phyloP scores from a whole-genome alignment of 92 coral and sea anemone genomes.

The Porites divaricata region DNA sequence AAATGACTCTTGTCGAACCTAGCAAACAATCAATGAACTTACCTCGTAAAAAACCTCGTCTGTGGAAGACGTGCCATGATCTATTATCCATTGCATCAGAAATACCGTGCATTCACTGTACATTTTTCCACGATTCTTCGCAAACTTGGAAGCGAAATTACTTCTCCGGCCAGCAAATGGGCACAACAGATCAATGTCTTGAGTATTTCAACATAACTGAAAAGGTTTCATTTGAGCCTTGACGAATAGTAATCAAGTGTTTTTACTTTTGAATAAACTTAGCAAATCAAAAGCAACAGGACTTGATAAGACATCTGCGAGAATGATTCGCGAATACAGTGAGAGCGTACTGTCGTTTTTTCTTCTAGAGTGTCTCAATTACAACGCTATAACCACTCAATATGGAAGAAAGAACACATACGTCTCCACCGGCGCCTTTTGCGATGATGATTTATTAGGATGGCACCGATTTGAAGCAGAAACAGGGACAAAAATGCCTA shows the following conservation, averaged over 20 bases:
- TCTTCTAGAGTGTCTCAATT: not conserved
- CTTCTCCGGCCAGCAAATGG: not conserved
- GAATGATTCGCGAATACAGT: no score
- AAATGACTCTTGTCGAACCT: not conserved
- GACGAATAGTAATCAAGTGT: no score
- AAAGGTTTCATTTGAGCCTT: no score
- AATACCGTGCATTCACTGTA: not conserved
- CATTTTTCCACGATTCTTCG: not conserved
- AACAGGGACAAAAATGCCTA: slow-evolving; percentile 9
- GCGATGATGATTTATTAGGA: not conserved
- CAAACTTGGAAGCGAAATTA: not conserved
- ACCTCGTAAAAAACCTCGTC: not conserved
- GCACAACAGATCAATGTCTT: not conserved
- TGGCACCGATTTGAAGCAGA: slow-evolving; percentile 23
- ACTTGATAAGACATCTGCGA: no score
- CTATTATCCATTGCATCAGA: no score
- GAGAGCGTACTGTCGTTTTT: no score
- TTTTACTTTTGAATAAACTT: no score
- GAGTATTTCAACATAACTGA: no score
- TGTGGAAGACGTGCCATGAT: not conserved
- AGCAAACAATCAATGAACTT: not conserved
- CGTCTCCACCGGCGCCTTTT: not conserved
- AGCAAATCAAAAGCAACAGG: no score
- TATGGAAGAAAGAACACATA: not conserved
- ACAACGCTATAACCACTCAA: not conserved